Conservation (phyloP, 2,113 vertebrate species). For the Rhodinocichla rosea region DNA sequence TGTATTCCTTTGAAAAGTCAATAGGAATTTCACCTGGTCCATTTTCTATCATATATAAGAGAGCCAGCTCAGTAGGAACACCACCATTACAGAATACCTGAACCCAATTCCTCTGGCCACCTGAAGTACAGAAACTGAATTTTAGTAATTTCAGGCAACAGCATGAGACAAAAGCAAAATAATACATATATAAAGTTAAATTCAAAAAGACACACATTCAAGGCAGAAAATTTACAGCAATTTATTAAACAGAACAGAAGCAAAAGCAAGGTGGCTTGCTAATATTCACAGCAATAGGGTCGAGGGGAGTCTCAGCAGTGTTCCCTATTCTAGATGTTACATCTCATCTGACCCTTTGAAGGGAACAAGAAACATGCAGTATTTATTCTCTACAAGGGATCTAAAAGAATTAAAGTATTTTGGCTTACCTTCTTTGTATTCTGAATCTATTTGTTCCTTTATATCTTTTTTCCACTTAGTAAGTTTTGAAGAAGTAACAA, state of each 20-base stretch:
- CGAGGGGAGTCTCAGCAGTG: not conserved
- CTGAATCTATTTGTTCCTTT: constrained; percentile 88
- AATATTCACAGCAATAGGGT: not conserved
- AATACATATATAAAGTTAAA: not conserved
- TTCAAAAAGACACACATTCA: not conserved
- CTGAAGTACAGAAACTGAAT: constrained; percentile 60
- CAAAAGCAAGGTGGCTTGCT: not conserved
- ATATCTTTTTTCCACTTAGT: constrained; percentile 87
- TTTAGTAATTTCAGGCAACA: not conserved
- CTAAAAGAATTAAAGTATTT: not conserved
- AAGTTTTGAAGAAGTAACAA: constrained; percentile 90
- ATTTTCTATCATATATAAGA: constrained; percentile 96
- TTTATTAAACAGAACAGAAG: not conserved
- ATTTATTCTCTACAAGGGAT: not conserved
- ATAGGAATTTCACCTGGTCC: constrained; percentile 93
- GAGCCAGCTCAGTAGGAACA: constrained; percentile 89
- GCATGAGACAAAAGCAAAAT: not conserved
- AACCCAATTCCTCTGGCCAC: constrained; percentile 94
- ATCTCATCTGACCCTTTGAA: not conserved
- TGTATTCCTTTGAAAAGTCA: constrained; percentile 89
- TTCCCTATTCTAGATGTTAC: not conserved
- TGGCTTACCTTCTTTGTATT: constrained; percentile 92
- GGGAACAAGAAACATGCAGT: not conserved
- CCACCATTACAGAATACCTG: constrained; percentile 96
- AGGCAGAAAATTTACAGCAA: not conserved